Evolutionary conservation across 2,888 invertebrate species (phyloP), one percentile per base, ranked within the genome.

Genomic region (Lapara coniferarum): DNA sequence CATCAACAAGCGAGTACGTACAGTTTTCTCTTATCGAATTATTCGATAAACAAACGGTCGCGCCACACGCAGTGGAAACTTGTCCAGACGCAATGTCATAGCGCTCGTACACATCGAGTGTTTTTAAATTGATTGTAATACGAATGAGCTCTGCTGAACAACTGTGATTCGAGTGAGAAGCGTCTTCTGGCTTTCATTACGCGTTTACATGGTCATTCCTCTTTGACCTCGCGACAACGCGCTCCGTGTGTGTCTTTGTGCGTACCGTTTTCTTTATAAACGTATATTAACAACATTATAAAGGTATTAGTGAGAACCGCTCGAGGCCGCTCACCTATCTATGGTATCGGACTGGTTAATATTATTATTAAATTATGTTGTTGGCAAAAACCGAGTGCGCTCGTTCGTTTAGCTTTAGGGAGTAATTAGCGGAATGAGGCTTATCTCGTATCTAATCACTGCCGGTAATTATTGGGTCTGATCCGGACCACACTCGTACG

Each of bases 291-390:
- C 82, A 82, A 81, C 83, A 86, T 88, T 86, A 85, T 87, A 86
- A 87, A 86, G 84, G 86, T 87, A 89, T 89, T 87, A 89, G 87
- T 86, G 81, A 84, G 86, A 83, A 89, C 71, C 80, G 92, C 93
- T 85, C 80, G 81, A 78, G 89, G 92, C 88, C 74, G 71, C 72
- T 78, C 78, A 83, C 86, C 85, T 92, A 92, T 93, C 93, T 89
- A 87, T 85, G 85, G 87, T 87, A 92, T 93, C 92, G 88, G 85
- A 81, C 87, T 82, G 88, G 85, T 90, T 92, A 93, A 92, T 92
- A 89, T 89, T 88, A 89, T 92, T 93, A 93, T 93, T 92, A 93
- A 91, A 91, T 92, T 91, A 90, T 88, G 87, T 92, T 88, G 90
- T 91, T 88, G 86, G 93, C 91, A 91, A 93, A 92, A 93, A 89